These are phyloP conservation scores for Drosophila santomea DNA, from an alignment of 1,140 invertebrate genomes.

Conservation along the genomic window DNA sequence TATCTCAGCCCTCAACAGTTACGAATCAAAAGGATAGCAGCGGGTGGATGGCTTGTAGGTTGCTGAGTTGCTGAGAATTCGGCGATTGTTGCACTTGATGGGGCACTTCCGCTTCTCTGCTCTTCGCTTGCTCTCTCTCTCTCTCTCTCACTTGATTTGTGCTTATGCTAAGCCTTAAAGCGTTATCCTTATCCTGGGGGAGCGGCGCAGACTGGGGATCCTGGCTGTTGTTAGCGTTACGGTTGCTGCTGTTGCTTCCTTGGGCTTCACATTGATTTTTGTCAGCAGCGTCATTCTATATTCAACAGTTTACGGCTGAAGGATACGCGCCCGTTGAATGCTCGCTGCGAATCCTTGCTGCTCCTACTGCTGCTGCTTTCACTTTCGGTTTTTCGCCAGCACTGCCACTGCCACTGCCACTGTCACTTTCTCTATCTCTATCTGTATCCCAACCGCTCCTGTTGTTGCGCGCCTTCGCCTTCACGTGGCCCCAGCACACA, in stretches of 20 bases:
- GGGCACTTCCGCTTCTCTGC: background rate
- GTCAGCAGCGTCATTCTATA: slow-evolving; percentile 81
- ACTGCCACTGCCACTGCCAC: slow-evolving; percentile 42
- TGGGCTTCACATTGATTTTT: slow-evolving; percentile 79
- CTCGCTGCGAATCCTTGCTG: background rate
- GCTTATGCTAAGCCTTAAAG: background rate
- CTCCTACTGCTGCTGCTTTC: slow-evolving; percentile 26
- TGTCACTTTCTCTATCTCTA: slow-evolving; percentile 36
- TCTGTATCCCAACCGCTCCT: slow-evolving; percentile 36
- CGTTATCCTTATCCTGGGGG: slow-evolving; percentile 12
- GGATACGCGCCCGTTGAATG: slow-evolving; percentile 26
- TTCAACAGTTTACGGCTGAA: slow-evolving; percentile 72
- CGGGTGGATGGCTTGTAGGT: background rate
- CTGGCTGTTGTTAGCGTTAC: slow-evolving; percentile 32
- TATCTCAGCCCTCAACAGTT: slow-evolving; percentile 26
- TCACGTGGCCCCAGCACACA: slow-evolving; percentile 67
- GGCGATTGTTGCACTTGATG: slow-evolving; percentile 40
- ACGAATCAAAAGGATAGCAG: slow-evolving; percentile 15
- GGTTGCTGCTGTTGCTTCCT: slow-evolving; percentile 58
- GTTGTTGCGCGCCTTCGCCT: slow-evolving; percentile 75
- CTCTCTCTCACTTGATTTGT: background rate
- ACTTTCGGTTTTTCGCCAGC: slow-evolving; percentile 58
- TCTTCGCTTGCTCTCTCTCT: background rate
- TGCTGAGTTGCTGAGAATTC: background rate
- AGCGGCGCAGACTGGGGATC: slow-evolving; percentile 15